These are phyloP conservation scores for Talpa occidentalis DNA, from an alignment of 2,113 vertebrate species.

Conservation along the genomic window DNA sequence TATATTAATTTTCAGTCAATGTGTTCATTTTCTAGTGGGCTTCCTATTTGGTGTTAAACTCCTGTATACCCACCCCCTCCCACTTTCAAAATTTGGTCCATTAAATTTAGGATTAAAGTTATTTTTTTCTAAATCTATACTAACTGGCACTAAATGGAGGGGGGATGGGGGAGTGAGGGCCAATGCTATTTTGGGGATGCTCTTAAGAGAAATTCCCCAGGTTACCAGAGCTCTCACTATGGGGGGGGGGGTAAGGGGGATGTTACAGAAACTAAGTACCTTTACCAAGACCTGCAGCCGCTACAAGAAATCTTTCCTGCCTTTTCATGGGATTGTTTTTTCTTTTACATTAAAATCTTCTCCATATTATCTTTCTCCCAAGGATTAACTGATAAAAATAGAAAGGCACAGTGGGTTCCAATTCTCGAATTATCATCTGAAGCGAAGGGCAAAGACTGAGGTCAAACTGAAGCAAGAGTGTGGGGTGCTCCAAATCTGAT, in stretches of 20 bases:
- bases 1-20: slow-evolving; percentile 36
- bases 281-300: not conserved
- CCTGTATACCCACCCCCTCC: not conserved
- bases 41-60: slow-evolving; percentile 4
- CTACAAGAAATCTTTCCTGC: not conserved
- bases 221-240: not conserved
- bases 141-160: slow-evolving; percentile 1
- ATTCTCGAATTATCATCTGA: slow-evolving; percentile 53
- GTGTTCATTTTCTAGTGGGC: not conserved
- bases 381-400: slow-evolving; percentile 47
- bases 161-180: not conserved
- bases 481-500: not conserved
- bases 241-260: too few relatives aligned
- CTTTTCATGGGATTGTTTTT: not conserved
- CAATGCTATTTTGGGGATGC: slow-evolving; percentile 48
- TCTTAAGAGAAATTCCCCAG: slow-evolving; percentile 48
- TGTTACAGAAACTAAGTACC: not conserved
- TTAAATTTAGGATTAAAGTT: slow-evolving; percentile 1
- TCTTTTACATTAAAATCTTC: not conserved
- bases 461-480: not conserved
- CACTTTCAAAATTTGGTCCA: not conserved
- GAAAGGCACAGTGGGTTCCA: slow-evolving; percentile 48
- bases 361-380: slow-evolving; percentile 35
- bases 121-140: slow-evolving; percentile 32
- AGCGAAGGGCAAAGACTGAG: slow-evolving; percentile 29